Evolutionary conservation across 2,797 vertebrate species (phyloP).

Genomic region (Sebastes iracundus): DNA sequence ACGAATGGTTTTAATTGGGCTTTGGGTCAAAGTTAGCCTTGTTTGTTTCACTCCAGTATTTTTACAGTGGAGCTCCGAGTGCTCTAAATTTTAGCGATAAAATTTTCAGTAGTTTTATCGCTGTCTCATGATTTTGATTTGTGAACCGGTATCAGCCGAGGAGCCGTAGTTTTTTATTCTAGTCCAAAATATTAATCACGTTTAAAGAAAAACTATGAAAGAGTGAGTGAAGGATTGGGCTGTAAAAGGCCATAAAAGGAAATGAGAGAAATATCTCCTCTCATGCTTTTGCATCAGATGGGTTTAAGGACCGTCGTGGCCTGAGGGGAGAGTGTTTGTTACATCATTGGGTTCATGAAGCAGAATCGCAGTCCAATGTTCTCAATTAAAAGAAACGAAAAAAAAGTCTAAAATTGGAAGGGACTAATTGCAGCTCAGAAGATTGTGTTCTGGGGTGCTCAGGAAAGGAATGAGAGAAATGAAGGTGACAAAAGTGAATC

Average conservation of each 20-base stretch:
- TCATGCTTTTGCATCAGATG: conserved; percentile 4
- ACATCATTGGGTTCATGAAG: conserved; percentile 20
- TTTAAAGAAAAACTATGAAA: background rate
- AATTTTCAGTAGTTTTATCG: conserved; percentile 21
- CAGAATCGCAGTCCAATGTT: conserved; percentile 42
- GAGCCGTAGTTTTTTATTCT: background rate
- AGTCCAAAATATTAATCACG: background rate
- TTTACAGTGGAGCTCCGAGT: conserved; percentile 33
- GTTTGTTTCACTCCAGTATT: conserved; percentile 49
- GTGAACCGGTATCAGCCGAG: background rate
- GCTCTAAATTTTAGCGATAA: background rate
- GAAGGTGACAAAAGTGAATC: conserved; percentile 33
- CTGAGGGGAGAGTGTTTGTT: conserved; percentile 11
- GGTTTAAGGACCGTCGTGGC: conserved; percentile 1
- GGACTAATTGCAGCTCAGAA: conserved; percentile 45
- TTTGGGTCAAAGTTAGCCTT: conserved; percentile 43
- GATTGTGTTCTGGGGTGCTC: conserved; percentile 29
- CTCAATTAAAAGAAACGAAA: conserved; percentile 18
- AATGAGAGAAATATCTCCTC: background rate
- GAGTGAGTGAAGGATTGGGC: background rate
- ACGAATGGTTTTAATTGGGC: conserved; percentile 21
- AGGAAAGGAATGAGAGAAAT: conserved; percentile 17
- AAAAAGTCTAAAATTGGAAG: conserved; percentile 37
- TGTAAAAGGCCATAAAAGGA: background rate
- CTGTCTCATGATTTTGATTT: conserved; percentile 31